Conservation (phyloP, 2,888 invertebrate genomes). For the Thymelicus lineola region DNA sequence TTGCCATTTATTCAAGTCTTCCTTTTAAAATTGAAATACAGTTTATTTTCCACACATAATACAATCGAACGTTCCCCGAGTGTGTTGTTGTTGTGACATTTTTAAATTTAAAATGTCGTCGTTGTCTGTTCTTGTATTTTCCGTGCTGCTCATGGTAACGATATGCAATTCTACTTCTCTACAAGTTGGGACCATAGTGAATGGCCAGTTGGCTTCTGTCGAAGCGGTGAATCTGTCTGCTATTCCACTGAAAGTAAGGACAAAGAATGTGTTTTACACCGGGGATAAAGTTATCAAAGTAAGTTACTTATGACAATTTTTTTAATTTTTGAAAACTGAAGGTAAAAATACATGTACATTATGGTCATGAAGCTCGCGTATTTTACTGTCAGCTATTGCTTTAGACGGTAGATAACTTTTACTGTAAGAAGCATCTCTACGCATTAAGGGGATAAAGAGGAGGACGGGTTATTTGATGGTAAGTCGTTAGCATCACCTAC, state of each 20-base stretch:
- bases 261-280: constrained; percentile 69
- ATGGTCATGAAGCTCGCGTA: too few relatives aligned
- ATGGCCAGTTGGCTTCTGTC: constrained; percentile 55
- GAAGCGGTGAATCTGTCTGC: constrained; percentile 64
- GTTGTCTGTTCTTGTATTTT: constrained; percentile 3
- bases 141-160: constrained; percentile 45
- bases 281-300: constrained; percentile 67
- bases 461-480: background rate
- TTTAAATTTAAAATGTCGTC: constrained; percentile 44
- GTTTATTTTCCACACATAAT: constrained; percentile 15
- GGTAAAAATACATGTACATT: too few relatives aligned
- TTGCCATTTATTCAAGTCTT: background rate
- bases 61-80: background rate
- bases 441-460: too few relatives aligned
- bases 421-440: too few relatives aligned
- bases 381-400: too few relatives aligned
- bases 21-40: constrained; percentile 20
- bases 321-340: too few relatives aligned
- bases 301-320: constrained; percentile 30
- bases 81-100: background rate
- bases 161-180: constrained; percentile 48
- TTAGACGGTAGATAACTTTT: too few relatives aligned
- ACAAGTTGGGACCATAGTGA: constrained; percentile 59
- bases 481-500: background rate
- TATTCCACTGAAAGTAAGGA: constrained; percentile 59